A percentile compares a stretch with the other conserved stretches of the same genome.
Conservation (phyloP, 1,140 invertebrate genomes). For the Drosophila asahinai region DNA sequence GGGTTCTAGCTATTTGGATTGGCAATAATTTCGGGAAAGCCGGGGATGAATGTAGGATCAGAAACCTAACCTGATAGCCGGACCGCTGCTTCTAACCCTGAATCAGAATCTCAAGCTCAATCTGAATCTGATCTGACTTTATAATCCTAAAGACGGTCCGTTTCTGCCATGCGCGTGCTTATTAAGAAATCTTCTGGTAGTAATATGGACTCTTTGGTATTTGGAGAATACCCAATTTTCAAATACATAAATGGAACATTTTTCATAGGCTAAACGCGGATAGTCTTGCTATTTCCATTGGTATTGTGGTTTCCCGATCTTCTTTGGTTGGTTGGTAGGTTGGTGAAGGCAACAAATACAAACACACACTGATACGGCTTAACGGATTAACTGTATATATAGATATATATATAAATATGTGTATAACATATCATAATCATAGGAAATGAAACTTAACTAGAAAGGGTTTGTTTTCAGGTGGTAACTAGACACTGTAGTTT, state of each 20-base stretch:
- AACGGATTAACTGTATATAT: slow-evolving; percentile 53
- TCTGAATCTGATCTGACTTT: background rate
- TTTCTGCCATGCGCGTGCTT: slow-evolving; percentile 65
- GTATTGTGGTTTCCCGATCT: slow-evolving; percentile 37
- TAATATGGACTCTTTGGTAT: slow-evolving; percentile 85
- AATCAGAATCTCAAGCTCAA: background rate
- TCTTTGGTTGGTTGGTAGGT: slow-evolving; percentile 35
- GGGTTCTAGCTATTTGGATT: slow-evolving; percentile 4
- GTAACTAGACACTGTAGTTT: slow-evolving; percentile 61
- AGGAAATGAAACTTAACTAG: slow-evolving; percentile 66
- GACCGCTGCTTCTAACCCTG: background rate
- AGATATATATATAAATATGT: slow-evolving; percentile 8
- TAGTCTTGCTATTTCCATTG: slow-evolving; percentile 33
- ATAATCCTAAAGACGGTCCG: slow-evolving; percentile 23
- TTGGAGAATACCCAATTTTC: slow-evolving; percentile 73
- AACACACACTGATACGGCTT: slow-evolving; percentile 53
- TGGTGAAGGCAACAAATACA: slow-evolving; percentile 57
- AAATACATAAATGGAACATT: slow-evolving; percentile 42
- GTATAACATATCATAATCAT: slow-evolving; percentile 36
- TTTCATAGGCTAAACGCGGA: slow-evolving; percentile 56
- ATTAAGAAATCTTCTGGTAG: slow-evolving; percentile 85
- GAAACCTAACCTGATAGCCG: background rate
- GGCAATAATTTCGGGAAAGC: slow-evolving; percentile 1
- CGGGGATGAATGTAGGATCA: background rate
- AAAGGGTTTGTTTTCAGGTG: slow-evolving; percentile 27